Base-by-base conservation (phyloP, 2,797 vertebrate species). In the Chaetodon trifasciatus region DNA sequence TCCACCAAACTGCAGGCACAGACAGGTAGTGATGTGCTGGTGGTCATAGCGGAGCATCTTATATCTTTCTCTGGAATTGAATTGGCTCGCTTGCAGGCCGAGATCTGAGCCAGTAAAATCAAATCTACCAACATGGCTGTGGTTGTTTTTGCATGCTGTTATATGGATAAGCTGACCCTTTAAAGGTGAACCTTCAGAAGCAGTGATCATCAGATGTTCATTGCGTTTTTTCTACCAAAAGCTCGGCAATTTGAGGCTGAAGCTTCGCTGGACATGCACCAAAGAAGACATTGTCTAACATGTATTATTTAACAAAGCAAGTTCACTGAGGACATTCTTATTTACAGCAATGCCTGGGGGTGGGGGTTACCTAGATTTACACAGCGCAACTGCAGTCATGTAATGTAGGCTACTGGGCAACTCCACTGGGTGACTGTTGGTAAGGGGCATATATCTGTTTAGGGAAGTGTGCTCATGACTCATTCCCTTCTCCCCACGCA, bases 231-330 rank as follows among this genome's bases (percentile, higher is more conserved):
- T 60, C 15, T 11, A 35, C 13, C 19, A 12, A 64, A 64, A 46
- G 16, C 62, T 17, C 2, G 5, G 23, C 49, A 23, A 16, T 77
- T 47, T 5, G 9, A 21, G n/a, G 10, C 4, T 44, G 11, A 42
- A 21, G 50, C 39, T 60, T 42, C 12, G 9, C 8, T 49, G 50
- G 76, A n/a, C 15, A 17, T 9, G 11, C 67, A 66, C 21, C 50
- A 70, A 82, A 76, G 42, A 71, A 75, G n/a, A 12, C 66, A 49
- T 66, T 42, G 53, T 19, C 24, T 11, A 42, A 3, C 57, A 82
- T 90, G 28, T 37, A 89, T 87, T 87, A 88, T 91, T 90, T 47
- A 89, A 69, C 68, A 73, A 19, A 53, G 49, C 40, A 4, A 60
- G 81, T 85, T 89, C 72, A 85, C 55, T 32, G 8, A 82, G 70